Evolutionary conservation across 1,140 invertebrate species (phyloP).

Genomic region (Drosophila pruinosa): DNA sequence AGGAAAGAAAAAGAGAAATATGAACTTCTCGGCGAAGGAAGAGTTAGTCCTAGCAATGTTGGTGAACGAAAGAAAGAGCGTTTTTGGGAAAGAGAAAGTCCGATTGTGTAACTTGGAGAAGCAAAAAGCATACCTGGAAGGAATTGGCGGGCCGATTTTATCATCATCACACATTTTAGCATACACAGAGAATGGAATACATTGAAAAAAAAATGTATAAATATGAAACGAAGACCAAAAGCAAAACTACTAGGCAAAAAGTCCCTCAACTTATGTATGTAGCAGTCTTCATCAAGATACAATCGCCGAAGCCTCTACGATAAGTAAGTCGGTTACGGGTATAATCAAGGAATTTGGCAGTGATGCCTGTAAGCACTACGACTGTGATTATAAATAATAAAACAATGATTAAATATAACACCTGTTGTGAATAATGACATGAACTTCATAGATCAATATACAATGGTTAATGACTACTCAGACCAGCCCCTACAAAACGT

Average conservation of each 20-base stretch:
- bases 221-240: conserved; percentile 5
- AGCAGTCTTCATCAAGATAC: not conserved
- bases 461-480: not conserved
- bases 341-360: not conserved
- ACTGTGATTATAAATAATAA: not conserved
- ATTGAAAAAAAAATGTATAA: conserved; percentile 18
- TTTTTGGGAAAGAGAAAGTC: conserved; percentile 26
- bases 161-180: not conserved
- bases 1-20: conserved; percentile 22
- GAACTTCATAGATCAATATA: not conserved
- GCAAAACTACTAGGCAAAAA: not conserved
- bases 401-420: not conserved
- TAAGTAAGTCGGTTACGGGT: not conserved
- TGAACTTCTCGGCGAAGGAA: conserved; percentile 33
- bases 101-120: conserved; percentile 24
- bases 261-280: not conserved
- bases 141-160: conserved; percentile 22
- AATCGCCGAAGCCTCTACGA: not conserved
- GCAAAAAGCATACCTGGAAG: conserved; percentile 31
- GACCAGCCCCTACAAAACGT: too few species aligned
- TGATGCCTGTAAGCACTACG: conserved; percentile 5
- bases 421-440: not conserved
- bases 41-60: conserved; percentile 25
- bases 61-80: conserved; percentile 5
- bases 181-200: conserved; percentile 25